Base-by-base conservation (phyloP, 2,888 invertebrate species). In the Mesoligia furuncula region DNA sequence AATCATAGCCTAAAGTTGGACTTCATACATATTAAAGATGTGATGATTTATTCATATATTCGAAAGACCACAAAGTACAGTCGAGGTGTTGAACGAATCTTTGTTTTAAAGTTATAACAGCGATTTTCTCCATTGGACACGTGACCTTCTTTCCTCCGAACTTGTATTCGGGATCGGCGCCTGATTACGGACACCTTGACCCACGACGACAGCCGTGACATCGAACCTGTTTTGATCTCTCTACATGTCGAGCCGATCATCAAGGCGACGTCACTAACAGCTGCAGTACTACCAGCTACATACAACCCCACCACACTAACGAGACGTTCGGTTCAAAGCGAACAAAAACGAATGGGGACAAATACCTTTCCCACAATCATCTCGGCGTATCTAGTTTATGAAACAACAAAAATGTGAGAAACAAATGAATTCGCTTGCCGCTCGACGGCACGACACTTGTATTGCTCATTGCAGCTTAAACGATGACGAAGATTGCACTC, bases 181-280 rank as follows among this genome's bases (percentile, higher is more conserved):
- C 84, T 83, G 75, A 88, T 87, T 86, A 86, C 79, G 73, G 79
- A 78, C 86, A 87, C 93, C 92, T 93, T 94, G 93, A 92, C 93
- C 92, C 80, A 91, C 88, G 84, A 87, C 88, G 83, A 85, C 87
- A 90, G 87, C 92, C 92, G 88, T 93, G 93, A 92, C 91, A 93
- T 93, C 92, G 93, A 93, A 94, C 94, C 92, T 92, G 94, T 94
- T 95, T 89, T 85, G 87, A 90, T 90, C 86, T 86, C 87, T 85
- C 87, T 85, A 80, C 83, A 87, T 90, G 85, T 83, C 85, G 85
- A 89, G 84, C 82, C 75, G 77, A 90, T 90, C 90, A 89, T 86
- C 80, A 74, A 84, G 75, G 86, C 89, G 75, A 73, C 85, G 80
- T 77, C 80, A 82, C 77, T 68, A 54, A 64, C 72, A 71, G 88